Conservation (phyloP, 1,140 invertebrate genomes). For the Antheraea mylitta region DNA sequence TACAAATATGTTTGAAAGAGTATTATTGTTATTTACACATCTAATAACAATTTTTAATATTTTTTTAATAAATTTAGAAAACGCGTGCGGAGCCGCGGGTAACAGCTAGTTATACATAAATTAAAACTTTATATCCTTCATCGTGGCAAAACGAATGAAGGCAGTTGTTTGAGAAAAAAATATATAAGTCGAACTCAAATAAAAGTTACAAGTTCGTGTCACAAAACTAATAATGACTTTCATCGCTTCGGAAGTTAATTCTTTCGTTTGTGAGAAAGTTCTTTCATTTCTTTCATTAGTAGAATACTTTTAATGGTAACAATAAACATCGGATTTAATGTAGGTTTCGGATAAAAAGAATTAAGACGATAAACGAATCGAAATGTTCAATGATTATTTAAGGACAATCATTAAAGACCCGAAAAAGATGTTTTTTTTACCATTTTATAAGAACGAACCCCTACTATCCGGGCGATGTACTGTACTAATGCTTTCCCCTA, state of each 20-base stretch:
- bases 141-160: neutral
- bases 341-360: neutral
- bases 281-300: constrained; percentile 1
- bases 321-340: neutral
- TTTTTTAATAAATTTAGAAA: too few species aligned
- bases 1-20: too few species aligned
- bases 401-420: neutral
- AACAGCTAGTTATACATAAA: too few species aligned
- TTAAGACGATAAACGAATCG: neutral
- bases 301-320: constrained; percentile 3
- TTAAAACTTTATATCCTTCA: too few species aligned
- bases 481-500: too few species aligned
- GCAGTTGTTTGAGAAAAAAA: neutral
- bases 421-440: neutral
- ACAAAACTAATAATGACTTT: constrained; percentile 5
- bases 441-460: too few species aligned
- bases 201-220: constrained; percentile 1
- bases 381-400: neutral
- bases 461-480: too few species aligned
- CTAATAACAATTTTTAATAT: too few species aligned
- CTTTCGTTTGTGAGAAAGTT: constrained; percentile 3
- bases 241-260: constrained; percentile 2
- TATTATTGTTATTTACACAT: too few species aligned
- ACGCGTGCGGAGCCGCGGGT: too few species aligned
- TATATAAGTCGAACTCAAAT: neutral